Evolutionary conservation across 2,113 vertebrate species (phyloP).

Genomic region (Triplophysa siluroides): DNA sequence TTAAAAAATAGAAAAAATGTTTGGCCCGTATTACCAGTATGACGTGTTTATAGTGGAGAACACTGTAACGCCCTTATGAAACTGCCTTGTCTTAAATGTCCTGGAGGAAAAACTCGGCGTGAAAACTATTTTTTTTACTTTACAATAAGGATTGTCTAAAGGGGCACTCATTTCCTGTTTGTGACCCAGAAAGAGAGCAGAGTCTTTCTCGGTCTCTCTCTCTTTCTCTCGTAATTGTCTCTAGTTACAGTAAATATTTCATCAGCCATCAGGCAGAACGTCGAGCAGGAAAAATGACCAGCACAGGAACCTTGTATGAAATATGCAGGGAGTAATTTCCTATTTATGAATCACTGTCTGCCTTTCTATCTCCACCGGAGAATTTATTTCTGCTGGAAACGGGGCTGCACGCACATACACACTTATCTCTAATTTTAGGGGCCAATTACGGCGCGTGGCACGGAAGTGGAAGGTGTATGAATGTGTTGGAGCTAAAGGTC

Average conservation of each 20-base stretch:
- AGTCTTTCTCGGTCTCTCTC: background rate
- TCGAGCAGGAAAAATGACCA: slow-evolving; percentile 43
- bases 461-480: slow-evolving; percentile 9
- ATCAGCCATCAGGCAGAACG: slow-evolving; percentile 51
- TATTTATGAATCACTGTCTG: slow-evolving; percentile 61
- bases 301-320: slow-evolving; percentile 54
- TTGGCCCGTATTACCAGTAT: too few species aligned
- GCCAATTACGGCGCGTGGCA: slow-evolving; percentile 30
- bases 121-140: slow-evolving; percentile 2
- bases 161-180: background rate
- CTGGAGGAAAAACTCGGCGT: background rate
- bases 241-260: slow-evolving; percentile 60
- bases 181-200: background rate
- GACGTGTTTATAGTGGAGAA: too few species aligned
- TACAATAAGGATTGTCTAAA: slow-evolving; percentile 14
- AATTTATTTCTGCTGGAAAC: slow-evolving; percentile 44
- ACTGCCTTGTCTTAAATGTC: background rate
- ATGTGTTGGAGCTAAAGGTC: slow-evolving; percentile 27
- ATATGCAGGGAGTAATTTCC: slow-evolving; percentile 61
- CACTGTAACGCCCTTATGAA: background rate
- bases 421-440: slow-evolving; percentile 26
- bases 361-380: slow-evolving; percentile 30
- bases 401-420: slow-evolving; percentile 10
- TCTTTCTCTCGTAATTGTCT: slow-evolving; percentile 51
- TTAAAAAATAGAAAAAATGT: too few species aligned